Base-by-base conservation (phyloP, 2,888 invertebrate genomes). In the Schizotus pectinicornis region DNA sequence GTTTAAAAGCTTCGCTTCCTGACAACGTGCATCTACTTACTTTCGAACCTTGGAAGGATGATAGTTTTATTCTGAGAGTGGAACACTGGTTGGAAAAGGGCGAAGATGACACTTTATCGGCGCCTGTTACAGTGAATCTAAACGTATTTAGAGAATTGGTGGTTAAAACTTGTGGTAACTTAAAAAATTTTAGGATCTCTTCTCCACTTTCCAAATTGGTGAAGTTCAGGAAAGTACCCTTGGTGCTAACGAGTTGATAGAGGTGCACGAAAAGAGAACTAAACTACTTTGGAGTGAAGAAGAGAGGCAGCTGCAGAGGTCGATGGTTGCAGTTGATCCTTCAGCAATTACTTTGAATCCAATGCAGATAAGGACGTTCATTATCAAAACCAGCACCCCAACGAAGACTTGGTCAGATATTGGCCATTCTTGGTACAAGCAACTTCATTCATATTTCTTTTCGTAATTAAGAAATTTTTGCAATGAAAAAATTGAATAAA, bases 331-430 rank as follows among this genome's bases (percentile, higher is more conserved):
- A 5, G 32, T 67, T 9, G 58, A 61, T 9, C 65, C 62, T 33
- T 71, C 77, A 13, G 72, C 69, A 35, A 75, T 91, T 1, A 81
- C 81, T 14, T 68, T 93, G 1, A 81, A 81, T 12, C 87, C 91
- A 0, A 92, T 91, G 86, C 84, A 92, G 76, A 92, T 93, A 53
- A 82, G 86, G 33, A 90, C 90, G 0, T 90, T 88, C 67, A 74
- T 90, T 33, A 71, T 85, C 9, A 52, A 1, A 9, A 11, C 6
- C 35, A 11, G 6, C 11, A 35, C 2, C 11, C n/a, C 11, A 35
- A 35, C 7, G 3, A 12, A 11, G 39, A 8, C 3, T 39, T 39
- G 7, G 6, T 7, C 38, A 38, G 9, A 11, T 11, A 38, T 39
- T 39, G 8, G 39, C 7, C 5, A 11, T 35, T 11, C 11, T 3